These are phyloP conservation scores for Lepisosteus oculatus DNA, from an alignment of 2,113 vertebrate genomes.

Conservation along the genomic window DNA sequence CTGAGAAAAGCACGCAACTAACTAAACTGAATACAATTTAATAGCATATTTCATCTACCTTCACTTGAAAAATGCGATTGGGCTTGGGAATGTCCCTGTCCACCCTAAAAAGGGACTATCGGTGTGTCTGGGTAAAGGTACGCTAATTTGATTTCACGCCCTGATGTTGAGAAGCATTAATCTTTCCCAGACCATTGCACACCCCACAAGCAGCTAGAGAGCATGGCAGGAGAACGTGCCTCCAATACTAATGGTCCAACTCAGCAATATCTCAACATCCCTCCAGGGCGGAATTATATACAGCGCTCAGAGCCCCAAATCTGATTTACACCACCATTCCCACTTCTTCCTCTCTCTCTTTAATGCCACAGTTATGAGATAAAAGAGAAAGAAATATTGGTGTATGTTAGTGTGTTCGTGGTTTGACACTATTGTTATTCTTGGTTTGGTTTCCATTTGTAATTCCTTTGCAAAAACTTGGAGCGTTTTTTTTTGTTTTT, in stretches of 20 bases:
- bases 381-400: not conserved
- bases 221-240: constrained; percentile 45
- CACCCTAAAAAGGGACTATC: constrained; percentile 45
- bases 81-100: constrained; percentile 57
- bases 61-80: constrained; percentile 33
- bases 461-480: too few species aligned
- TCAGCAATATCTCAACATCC: constrained; percentile 47
- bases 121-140: constrained; percentile 69
- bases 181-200: constrained; percentile 66
- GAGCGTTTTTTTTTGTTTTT: not conserved
- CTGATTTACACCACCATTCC: constrained; percentile 41
- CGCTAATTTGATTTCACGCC: constrained; percentile 87
- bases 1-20: not conserved
- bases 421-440: not conserved
- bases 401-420: not conserved
- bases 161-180: constrained; percentile 60
- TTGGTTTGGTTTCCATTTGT: not conserved
- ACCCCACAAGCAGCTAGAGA: constrained; percentile 58
- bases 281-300: constrained; percentile 55
- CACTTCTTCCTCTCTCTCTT: not conserved
- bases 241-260: constrained; percentile 56
- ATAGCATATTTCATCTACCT: constrained; percentile 40
- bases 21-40: constrained; percentile 27
- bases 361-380: not conserved
- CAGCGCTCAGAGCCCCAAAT: constrained; percentile 54